Evolutionary conservation across 2,113 vertebrate species (phyloP).

Genomic region (Acrocephalus kingi): DNA sequence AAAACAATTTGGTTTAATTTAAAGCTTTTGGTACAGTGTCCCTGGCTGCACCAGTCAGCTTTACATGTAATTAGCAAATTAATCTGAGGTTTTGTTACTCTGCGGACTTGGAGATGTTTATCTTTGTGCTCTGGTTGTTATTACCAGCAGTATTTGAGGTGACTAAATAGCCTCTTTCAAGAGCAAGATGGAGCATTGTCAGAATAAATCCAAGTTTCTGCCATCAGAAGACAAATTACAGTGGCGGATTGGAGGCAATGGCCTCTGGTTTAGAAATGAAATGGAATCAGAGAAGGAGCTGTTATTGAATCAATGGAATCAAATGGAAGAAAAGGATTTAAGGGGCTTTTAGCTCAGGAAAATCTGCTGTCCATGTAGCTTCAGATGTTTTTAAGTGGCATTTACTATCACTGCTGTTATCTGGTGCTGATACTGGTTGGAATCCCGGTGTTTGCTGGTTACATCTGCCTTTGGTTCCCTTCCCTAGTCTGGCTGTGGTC

Average conservation of each 20-base stretch:
- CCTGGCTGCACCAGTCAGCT: background rate
- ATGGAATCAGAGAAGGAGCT: background rate
- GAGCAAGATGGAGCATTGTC: background rate
- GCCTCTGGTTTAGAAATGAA: background rate
- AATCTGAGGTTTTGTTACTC: background rate
- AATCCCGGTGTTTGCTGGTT: background rate
- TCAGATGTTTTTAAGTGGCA: background rate
- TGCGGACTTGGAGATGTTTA: background rate
- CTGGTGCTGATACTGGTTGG: background rate
- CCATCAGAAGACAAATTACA: background rate
- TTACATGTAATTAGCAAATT: background rate
- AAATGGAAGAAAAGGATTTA: background rate
- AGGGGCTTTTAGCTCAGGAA: background rate
- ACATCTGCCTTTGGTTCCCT: background rate
- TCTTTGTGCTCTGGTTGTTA: background rate
- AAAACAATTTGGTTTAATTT: background rate
- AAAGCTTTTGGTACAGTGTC: background rate
- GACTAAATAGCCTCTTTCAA: background rate
- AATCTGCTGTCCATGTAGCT: background rate
- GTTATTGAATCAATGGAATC: background rate
- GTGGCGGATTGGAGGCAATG: rapidly evolving
- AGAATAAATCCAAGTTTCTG: background rate
- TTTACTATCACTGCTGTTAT: background rate
- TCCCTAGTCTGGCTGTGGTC: background rate
- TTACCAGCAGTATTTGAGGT: background rate